phyloP scores from a whole-genome alignment of 2,888 invertebrate genomes.

The Chironomus riparius region DNA sequence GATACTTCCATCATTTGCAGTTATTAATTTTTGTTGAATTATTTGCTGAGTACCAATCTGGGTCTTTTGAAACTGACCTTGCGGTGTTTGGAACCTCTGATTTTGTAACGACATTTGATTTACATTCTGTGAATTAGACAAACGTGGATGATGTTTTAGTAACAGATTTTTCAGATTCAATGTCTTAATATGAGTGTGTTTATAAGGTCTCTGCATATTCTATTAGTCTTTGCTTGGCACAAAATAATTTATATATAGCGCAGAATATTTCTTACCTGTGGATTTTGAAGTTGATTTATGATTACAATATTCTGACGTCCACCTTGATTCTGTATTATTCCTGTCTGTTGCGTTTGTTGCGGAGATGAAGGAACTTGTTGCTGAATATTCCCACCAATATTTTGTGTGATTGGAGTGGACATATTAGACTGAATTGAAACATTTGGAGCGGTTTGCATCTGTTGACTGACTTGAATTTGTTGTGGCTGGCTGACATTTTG shows the following conservation, averaged over 20 bases:
- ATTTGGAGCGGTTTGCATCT: conserved; percentile 27
- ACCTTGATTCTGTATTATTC: conserved; percentile 2
- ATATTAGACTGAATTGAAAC: conserved; percentile 6
- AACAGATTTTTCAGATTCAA: too few relatives aligned
- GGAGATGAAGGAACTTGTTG: conserved; percentile 30
- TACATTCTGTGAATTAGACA: background rate
- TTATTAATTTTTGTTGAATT: conserved; percentile 2
- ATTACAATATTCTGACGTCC: conserved; percentile 19
- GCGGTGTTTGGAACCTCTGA: conserved; percentile 28
- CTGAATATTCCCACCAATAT: too few relatives aligned
- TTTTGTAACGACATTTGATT: conserved; percentile 15
- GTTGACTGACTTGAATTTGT: conserved; percentile 26
- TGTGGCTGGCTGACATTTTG: conserved; percentile 17
- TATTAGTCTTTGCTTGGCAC: too few relatives aligned
- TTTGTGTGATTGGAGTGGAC: background rate
- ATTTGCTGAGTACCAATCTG: conserved; percentile 14
- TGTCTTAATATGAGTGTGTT: too few relatives aligned
- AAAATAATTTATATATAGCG: too few relatives aligned
- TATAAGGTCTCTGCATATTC: too few relatives aligned
- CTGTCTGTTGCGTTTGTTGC: conserved; percentile 12
- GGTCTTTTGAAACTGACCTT: conserved; percentile 25
- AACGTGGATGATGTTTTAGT: too few relatives aligned
- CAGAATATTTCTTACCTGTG: background rate
- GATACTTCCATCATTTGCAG: conserved; percentile 17
- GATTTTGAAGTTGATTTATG: conserved; percentile 14